These are phyloP conservation scores for Pseudomyrmex pallidus DNA, from an alignment of 1,140 invertebrate species.

Conservation along the genomic window DNA sequence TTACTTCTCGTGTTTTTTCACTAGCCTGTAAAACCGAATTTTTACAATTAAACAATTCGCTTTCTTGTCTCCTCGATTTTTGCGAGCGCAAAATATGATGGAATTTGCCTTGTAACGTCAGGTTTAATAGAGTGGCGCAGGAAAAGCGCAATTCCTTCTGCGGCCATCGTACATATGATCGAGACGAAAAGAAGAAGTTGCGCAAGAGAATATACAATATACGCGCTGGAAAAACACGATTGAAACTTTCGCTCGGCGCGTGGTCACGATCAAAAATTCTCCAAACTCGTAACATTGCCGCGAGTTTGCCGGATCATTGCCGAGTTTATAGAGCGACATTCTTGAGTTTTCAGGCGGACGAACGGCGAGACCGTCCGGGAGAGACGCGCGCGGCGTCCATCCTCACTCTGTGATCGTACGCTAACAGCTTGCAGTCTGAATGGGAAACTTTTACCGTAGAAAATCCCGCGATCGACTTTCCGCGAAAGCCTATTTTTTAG, in stretches of 20 bases:
- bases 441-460: constrained; percentile 67
- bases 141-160: not conserved
- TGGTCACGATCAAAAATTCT: constrained; percentile 58
- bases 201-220: not conserved
- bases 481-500: constrained; percentile 40
- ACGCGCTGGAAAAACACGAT: constrained; percentile 25
- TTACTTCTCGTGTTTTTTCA: too few relatives aligned
- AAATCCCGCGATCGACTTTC: constrained; percentile 66
- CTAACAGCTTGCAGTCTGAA: constrained; percentile 65
- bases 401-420: constrained; percentile 31
- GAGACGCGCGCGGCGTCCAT: constrained; percentile 33
- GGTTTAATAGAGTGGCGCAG: not conserved
- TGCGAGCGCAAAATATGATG: not conserved
- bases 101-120: not conserved
- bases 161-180: not conserved
- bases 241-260: constrained; percentile 49
- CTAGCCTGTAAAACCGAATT: too few relatives aligned
- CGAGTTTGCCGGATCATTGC: constrained; percentile 72
- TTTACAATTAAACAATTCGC: too few relatives aligned
- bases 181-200: too few relatives aligned
- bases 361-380: constrained; percentile 18
- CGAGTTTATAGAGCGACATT: constrained; percentile 71
- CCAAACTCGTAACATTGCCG: constrained; percentile 61
- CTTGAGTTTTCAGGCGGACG: constrained; percentile 64
- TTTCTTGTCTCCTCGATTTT: not conserved